Conservation (phyloP, 1,140 invertebrate species). For the Akabosia matsudoensis region DNA sequence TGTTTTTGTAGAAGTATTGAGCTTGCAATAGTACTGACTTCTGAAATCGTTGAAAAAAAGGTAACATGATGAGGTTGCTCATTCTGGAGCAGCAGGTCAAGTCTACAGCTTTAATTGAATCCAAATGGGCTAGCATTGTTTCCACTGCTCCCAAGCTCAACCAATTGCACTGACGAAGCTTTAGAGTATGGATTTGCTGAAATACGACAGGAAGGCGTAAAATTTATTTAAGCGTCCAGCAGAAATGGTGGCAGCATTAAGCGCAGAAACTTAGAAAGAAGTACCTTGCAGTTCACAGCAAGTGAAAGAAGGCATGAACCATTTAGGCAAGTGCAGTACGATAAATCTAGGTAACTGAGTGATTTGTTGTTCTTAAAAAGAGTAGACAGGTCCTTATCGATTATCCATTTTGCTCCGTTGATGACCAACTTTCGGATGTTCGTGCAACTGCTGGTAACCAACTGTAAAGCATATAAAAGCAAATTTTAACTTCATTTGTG, state of each 20-base stretch:
- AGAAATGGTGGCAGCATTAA: too few relatives aligned
- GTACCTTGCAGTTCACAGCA: slow-evolving; percentile 31
- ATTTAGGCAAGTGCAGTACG: background rate
- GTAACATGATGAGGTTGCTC: slow-evolving; percentile 14
- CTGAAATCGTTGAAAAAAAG: slow-evolving; percentile 23
- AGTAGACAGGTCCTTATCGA: background rate
- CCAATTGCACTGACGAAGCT: slow-evolving; percentile 24
- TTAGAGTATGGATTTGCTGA: slow-evolving; percentile 15
- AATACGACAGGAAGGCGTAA: background rate
- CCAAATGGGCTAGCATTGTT: slow-evolving; percentile 23
- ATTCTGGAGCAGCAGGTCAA: slow-evolving; percentile 21
- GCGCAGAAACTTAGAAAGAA: background rate
- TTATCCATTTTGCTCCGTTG: background rate
- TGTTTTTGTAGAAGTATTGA: too few relatives aligned
- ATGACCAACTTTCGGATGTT: background rate
- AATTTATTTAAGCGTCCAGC: too few relatives aligned
- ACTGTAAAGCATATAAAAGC: too few relatives aligned
- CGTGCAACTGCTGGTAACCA: background rate
- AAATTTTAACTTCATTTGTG: too few relatives aligned
- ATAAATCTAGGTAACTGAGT: background rate
- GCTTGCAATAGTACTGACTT: slow-evolving; percentile 21
- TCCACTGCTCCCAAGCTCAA: slow-evolving; percentile 28
- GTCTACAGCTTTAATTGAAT: slow-evolving; percentile 24
- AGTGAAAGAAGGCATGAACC: slow-evolving; percentile 29
- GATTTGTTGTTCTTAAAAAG: background rate